Evolutionary conservation across 1,140 invertebrate genomes (phyloP), one percentile per base, ranked within the genome.

Genomic region (Aphelenchoides fujianensis): DNA sequence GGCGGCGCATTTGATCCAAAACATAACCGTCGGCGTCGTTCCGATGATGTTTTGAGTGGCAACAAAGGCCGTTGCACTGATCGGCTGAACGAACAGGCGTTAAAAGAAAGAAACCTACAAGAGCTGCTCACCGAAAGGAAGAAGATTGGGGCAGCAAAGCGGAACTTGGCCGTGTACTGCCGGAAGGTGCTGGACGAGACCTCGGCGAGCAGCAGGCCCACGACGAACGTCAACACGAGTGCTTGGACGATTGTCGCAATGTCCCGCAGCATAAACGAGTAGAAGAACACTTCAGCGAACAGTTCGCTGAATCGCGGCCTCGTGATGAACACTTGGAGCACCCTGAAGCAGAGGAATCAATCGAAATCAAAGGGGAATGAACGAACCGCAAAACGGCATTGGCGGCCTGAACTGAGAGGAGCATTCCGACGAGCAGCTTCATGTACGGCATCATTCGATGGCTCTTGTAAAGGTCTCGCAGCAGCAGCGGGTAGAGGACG

Each of bases 261-360:
- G 7, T 19, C 5, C 12, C 5, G 19, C 7, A 59, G 23, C 19
- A 19, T 59, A 32, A 5, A 59, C 5, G 23, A 30, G 19, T 7
- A 59, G 34, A 7, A 19, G 55, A 59, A 59, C 12, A 23, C 34
- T 30, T 30, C 5, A 5, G 55, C 55, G 55, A 59, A 59, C 12
- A 5, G 7, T 32, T 59, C 12, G 12, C 23, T 12, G 41, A 48
- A 48, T 12, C 34, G 12, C 5, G 55, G 55, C 34, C 55, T 59
- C 34, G 55, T 59, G 19, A 59, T 59, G 12, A 59, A 5, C 12
- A 59, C 23, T 59, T 59, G 55, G 34, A 59, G 27, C 7, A 59
- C 7, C 34, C 55, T 59, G 23, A 59, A 48, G 23, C 23, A 7
- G 23, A 32, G 5, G 19, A 19, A 59, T 5, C 12, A 30, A 5